phyloP scores from a whole-genome alignment of 2,113 vertebrate species.

The Hippocampus mohnikei region DNA sequence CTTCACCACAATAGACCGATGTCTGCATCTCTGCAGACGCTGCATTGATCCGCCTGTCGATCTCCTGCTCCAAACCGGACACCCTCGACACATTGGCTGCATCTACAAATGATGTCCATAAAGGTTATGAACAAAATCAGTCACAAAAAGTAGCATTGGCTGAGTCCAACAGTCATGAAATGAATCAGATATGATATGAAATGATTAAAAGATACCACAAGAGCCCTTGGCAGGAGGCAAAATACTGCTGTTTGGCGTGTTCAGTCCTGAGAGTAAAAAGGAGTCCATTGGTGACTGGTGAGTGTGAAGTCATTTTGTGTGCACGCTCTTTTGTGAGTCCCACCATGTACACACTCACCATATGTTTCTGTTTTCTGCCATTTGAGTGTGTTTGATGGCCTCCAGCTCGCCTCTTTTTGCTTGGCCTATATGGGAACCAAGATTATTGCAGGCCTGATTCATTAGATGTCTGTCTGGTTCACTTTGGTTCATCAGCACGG shows the following conservation, averaged over 20 bases:
- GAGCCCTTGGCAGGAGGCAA: background rate
- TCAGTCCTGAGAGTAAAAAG: conserved; percentile 16
- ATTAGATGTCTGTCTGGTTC: conserved; percentile 68
- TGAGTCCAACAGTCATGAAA: no score
- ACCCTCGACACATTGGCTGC: no score
- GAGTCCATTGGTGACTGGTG: conserved; percentile 9
- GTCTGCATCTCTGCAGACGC: no score
- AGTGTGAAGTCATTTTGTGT: conserved; percentile 38
- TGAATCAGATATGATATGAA: background rate
- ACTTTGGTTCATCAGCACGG: conserved; percentile 61
- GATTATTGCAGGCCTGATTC: conserved; percentile 75
- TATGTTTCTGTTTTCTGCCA: conserved; percentile 79
- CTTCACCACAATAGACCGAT: no score
- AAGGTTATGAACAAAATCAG: no score
- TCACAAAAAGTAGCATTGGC: no score
- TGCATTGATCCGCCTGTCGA: no score
- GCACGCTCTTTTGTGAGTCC: conserved; percentile 29
- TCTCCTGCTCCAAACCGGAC: no score
- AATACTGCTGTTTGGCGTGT: conserved; percentile 5
- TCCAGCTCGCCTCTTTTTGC: conserved; percentile 36
- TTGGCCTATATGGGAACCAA: conserved; percentile 63
- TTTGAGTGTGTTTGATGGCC: conserved; percentile 23
- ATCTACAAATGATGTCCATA: no score
- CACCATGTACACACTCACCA: conserved; percentile 35
- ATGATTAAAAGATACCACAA: background rate